These are phyloP conservation scores for Cantharis rufa DNA, from an alignment of 2,888 invertebrate genomes.

Conservation along the genomic window DNA sequence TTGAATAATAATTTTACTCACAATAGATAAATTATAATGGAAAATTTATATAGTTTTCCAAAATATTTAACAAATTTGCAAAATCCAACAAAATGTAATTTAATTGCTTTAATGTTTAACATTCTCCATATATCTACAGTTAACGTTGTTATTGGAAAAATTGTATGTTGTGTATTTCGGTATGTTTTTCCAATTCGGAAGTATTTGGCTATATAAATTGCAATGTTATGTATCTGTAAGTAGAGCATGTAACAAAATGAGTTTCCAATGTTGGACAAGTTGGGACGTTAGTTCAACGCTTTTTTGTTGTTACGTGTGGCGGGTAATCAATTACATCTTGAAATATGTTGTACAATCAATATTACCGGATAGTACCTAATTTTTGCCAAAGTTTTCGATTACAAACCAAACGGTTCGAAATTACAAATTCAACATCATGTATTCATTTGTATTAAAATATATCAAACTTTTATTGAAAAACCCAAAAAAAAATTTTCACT, in stretches of 20 bases:
- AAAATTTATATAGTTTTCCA: neutral
- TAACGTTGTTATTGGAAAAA: neutral
- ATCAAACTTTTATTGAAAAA: neutral
- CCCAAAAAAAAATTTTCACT: too few relatives aligned
- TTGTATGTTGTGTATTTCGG: neutral
- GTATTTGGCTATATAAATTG: slow-evolving; percentile 1
- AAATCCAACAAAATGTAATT: neutral
- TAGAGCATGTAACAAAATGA: slow-evolving; percentile 17
- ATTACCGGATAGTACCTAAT: slow-evolving; percentile 2
- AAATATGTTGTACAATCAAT: slow-evolving; percentile 22
- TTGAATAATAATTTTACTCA: neutral
- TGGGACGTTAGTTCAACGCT: slow-evolving; percentile 3
- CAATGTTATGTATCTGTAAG: slow-evolving; percentile 4
- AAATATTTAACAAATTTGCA: neutral
- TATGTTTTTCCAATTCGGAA: neutral
- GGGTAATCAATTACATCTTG: slow-evolving; percentile 27
- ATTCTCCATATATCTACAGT: neutral
- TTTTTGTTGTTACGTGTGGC: slow-evolving; percentile 12
- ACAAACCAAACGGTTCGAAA: neutral
- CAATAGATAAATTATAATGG: neutral
- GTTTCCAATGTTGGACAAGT: slow-evolving; percentile 17
- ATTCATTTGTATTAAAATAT: neutral
- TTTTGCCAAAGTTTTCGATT: neutral
- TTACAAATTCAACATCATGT: neutral
- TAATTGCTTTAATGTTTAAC: neutral